Evolutionary conservation across 2,888 invertebrate genomes (phyloP), one percentile per base, ranked within the genome.

Genomic region (Cepaea hortensis): DNA sequence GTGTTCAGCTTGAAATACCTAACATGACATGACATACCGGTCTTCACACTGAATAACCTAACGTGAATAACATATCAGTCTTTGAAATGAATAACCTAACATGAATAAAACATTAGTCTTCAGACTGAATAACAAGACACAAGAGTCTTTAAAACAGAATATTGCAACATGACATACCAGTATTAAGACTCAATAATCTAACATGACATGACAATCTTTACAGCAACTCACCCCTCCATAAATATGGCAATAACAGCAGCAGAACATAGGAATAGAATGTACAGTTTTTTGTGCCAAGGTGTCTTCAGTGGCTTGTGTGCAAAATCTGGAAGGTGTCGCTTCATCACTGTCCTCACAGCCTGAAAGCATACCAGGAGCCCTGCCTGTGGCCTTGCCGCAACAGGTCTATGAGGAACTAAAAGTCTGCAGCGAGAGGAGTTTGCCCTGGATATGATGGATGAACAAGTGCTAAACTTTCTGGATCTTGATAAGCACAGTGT

Each of bases 171-270:
- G 35, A 35, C 35, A 35, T 35, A 35, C 35, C 35, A 35, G 35
- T 35, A 35, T 35, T 20, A 75, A n/a, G n/a, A 2, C 75, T 81
- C 75, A 87, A n/a, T 46, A 80, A 81, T 46, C 75, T 20, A n/a
- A 48, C 9, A 70, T 80, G n/a, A 65, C 81, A 75, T 1, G 35
- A 13, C 72, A 88, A 84, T 23, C 75, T 85, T 76, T n/a, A 85
- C 55, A 15, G n/a, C 61, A 46, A 88, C 89, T 88, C 85, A 90
- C 90, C 84, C 88, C 79, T 88, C 85, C 65, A 88, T 87, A 50
- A 79, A 61, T n/a, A 88, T 86, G 61, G 82, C 83, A 35, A 87
- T 70, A 68, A 83, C 13, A 18, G 90, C 84, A 11, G 79, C 2
- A 65, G 61, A 65, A 15, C 50, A 48, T n/a, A 89, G 48, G 5